Conservation (phyloP, 1,140 invertebrate species). For the Rhynchophorus ferrugineus region DNA sequence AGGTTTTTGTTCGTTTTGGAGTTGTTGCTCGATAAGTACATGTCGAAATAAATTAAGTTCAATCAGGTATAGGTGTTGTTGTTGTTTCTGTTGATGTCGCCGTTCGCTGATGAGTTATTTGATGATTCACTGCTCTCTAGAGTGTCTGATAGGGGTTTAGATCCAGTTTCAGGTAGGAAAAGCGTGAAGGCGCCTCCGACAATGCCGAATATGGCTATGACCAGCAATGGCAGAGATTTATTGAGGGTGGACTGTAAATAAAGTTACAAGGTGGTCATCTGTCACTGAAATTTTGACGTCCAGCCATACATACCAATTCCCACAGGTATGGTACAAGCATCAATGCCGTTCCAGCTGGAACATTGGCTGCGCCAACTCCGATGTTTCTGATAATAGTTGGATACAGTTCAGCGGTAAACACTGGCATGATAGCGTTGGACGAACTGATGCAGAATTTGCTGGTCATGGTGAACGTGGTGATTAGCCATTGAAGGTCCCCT, state of each 20-base stretch:
- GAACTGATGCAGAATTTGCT: slow-evolving; percentile 61
- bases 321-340: slow-evolving; percentile 67
- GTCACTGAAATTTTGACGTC: slow-evolving; percentile 1
- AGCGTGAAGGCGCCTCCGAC: slow-evolving; percentile 54
- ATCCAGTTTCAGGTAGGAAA: slow-evolving; percentile 51
- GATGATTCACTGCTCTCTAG: slow-evolving; percentile 23
- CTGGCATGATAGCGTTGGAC: slow-evolving; percentile 63
- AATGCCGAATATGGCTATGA: slow-evolving; percentile 53
- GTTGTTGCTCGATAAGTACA: too few species aligned
- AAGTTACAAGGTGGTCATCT: slow-evolving; percentile 1
- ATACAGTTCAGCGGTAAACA: slow-evolving; percentile 66
- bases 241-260: slow-evolving; percentile 38
- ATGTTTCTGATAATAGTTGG: slow-evolving; percentile 65
- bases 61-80: slow-evolving; percentile 24
- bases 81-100: slow-evolving; percentile 22
- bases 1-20: too few species aligned
- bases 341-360: slow-evolving; percentile 58
- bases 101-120: slow-evolving; percentile 4
- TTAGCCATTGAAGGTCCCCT: slow-evolving; percentile 37
- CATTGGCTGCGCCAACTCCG: slow-evolving; percentile 63
- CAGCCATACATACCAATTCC: slow-evolving; percentile 51
- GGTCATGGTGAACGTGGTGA: slow-evolving; percentile 42
- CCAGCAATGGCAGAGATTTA: slow-evolving; percentile 50
- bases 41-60: too few species aligned
- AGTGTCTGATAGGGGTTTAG: slow-evolving; percentile 33